Conservation (phyloP, 2,888 invertebrate genomes). For the Papilio elwesi region DNA sequence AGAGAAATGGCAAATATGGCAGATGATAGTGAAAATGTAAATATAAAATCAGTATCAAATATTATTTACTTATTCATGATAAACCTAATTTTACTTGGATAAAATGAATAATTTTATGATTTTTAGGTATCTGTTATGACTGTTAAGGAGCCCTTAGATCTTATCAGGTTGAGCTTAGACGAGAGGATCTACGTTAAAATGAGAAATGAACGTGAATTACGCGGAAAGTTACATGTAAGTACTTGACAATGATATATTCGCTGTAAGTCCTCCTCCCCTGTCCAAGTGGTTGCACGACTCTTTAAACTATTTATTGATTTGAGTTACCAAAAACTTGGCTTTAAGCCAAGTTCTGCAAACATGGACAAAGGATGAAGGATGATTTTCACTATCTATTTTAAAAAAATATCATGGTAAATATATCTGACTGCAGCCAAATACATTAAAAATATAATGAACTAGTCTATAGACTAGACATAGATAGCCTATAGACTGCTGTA, state of each 20-base stretch:
- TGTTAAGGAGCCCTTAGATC: conserved; percentile 98
- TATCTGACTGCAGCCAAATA: too few species aligned
- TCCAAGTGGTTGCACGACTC: too few species aligned
- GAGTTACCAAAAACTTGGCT: too few species aligned
- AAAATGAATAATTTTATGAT: conserved; percentile 51
- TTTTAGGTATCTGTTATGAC: conserved; percentile 92
- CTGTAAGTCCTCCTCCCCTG: too few species aligned
- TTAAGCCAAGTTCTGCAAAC: too few species aligned
- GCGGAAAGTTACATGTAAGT: conserved; percentile 96
- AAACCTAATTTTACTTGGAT: not conserved
- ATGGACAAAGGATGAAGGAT: too few species aligned
- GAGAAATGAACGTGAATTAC: conserved; percentile 98
- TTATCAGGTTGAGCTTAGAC: conserved; percentile 98
- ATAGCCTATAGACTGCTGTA: too few species aligned
- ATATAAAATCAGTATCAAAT: conserved; percentile 42
- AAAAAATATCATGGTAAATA: too few species aligned
- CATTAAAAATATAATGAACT: too few species aligned
- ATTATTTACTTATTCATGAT: not conserved
- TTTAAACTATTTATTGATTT: too few species aligned
- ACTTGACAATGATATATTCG: not conserved
- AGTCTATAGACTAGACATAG: too few species aligned
- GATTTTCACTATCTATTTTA: too few species aligned
- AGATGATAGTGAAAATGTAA: conserved; percentile 78
- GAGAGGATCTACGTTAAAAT: conserved; percentile 99
- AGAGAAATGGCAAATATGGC: conserved; percentile 57